Evolutionary conservation across 2,113 vertebrate genomes (phyloP), one percentile per base, ranked within the genome.

Genomic region (Notarius quadriscutis): DNA sequence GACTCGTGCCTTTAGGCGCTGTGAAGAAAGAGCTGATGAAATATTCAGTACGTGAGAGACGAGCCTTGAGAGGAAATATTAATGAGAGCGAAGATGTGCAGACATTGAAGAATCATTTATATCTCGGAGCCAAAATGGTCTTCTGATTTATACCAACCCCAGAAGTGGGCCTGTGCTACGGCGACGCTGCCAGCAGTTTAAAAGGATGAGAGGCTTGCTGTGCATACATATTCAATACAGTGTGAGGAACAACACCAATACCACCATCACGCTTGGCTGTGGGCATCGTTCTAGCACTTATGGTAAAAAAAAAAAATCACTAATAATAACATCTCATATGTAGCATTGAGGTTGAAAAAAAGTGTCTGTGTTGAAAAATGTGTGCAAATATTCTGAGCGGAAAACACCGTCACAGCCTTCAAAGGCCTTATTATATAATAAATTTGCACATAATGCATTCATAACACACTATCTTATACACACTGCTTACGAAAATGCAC

Each of bases 41-140:
- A 91, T 91, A 94, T 93, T 90, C 79, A 91, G 22, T 87, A 92
- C 25, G 87, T 85, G 90, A 88, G 82, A 90, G 89, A 89, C 81
- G 87, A 92, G 86, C 88, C 88, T 89, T 88, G 72, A 88, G 87
- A 91, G 88, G 53, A 90, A 67, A 51, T 88, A 86, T 86, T 93
- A 92, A 91, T 89, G 78, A 91, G 87, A 90, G 5, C 41, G 81
- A 69, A 86, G 91, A 91, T 90, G 84, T 91, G 88, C 87, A 90
- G 85, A 88, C 82, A 85, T 90, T 83, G 87, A 88, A 87, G 87
- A 88, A 91, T 65, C 74, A 75, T 89, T 88, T 86, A 84, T 90
- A 75, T 91, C 90, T 90, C 9, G 50, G 58, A 87, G 84, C 60
- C 83, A 84, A 90, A 88, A 81, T 58, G 55, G 84, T 87, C 88